These are phyloP conservation scores for Halictus ligatus DNA, from an alignment of 2,888 invertebrate species.

Conservation along the genomic window DNA sequence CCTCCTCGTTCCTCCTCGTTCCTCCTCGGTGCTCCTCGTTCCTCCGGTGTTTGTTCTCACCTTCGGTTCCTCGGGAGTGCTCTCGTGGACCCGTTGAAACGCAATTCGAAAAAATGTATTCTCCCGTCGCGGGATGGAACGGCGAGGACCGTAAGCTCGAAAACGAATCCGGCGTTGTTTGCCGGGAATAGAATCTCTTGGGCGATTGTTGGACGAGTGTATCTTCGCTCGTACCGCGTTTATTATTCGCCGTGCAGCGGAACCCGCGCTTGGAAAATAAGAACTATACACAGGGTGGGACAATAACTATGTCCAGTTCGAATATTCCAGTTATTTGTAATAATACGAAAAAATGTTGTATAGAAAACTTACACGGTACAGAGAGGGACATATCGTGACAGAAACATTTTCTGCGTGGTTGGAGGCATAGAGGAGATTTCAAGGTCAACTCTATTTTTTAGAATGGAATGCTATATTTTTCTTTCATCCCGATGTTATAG, in stretches of 20 bases:
- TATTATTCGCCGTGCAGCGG: slow-evolving; percentile 45
- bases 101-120: slow-evolving; percentile 12
- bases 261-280: slow-evolving; percentile 31
- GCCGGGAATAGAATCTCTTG: slow-evolving; percentile 38
- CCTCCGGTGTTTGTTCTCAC: neutral
- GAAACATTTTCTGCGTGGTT: no score
- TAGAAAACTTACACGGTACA: no score
- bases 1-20: neutral
- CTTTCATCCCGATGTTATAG: no score
- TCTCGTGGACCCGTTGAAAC: slow-evolving; percentile 6
- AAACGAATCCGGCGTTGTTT: slow-evolving; percentile 42
- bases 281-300: slow-evolving; percentile 25
- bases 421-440: no score
- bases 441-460: no score
- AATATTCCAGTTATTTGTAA: no score
- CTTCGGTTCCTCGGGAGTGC: neutral
- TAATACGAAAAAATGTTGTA: no score
- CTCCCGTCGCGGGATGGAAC: neutral
- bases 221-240: slow-evolving; percentile 34
- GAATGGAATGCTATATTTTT: no score
- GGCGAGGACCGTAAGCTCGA: slow-evolving; percentile 11
- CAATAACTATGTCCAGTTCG: no score
- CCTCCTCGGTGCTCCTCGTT: neutral
- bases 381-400: no score
- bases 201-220: slow-evolving; percentile 36